Evolutionary conservation across 1,140 invertebrate genomes (phyloP), one percentile per base, ranked within the genome.

Genomic region (Solenopsis invicta): DNA sequence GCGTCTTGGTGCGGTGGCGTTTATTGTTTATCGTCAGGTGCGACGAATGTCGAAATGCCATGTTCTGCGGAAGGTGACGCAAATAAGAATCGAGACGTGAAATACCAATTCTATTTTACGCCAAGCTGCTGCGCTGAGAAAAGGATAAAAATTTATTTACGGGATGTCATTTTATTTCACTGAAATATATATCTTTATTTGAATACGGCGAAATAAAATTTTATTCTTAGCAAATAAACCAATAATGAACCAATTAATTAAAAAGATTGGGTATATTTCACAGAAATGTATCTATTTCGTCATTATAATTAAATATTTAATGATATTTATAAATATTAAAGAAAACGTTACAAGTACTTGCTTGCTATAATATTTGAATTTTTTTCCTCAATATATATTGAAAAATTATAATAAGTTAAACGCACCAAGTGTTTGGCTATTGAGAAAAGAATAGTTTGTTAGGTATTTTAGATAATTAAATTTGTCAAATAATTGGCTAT

Each of bases 1-100:
- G 48, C 21, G 21, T 59, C 24, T 5, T 71, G 5, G 24, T 21
- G 37, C n/a, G 34, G 72, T 54, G 50, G 18, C 6, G 37, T 74
- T 34, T 24, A n/a, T 72, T 75, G 45, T 84, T 82, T 74, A 61
- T 61, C 52, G 24, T 61, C 29, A 50, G 10, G 2, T 48, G 13
- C 10, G 24, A 74, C 41, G 18, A 82, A 72, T n/a, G 41, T 12
- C 52, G 24, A 34, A 21, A 74, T 34, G 18, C 18, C 6, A 50
- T 10, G 13, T n/a, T 54, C 12, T 34, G 16, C n/a, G 18, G 1
- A 48, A 12, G 6, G 37, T 37, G 41, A 37, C 4, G 8, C 6
- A 52, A 21, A 18, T 21, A 10, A 45, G 24, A 71, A 61, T 24
- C 6, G 0, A 71, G 24, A 45, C 21, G 16, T 18, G 34, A 67